Evolutionary conservation across 2,113 vertebrate species (phyloP), one percentile per base, ranked within the genome.

Genomic region (Psittacula cyanocephala): DNA sequence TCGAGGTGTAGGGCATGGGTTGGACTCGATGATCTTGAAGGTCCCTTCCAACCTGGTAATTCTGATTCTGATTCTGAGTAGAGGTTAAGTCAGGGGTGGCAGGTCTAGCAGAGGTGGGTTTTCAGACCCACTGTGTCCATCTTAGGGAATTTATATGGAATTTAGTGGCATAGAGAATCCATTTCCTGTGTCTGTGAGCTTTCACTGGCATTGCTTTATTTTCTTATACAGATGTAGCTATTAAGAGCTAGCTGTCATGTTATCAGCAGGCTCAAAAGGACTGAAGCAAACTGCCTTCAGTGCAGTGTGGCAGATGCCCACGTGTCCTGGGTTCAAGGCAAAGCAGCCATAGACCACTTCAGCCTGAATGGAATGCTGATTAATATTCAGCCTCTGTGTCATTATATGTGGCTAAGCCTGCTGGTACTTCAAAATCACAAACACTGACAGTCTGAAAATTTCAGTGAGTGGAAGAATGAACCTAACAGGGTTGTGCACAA

Each of bases 301-400:
- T 22, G 8, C 18, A 71, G 24, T 17, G 68, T 39, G 53, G 46
- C 87, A 89, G 91, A 87, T 5, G 19, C 35, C 52, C 43, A 16
- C 2, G 18, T 55, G 53, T 33, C 53, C 53, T 55, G 53, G 12
- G 53, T 55, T 55, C 53, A 33, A 20, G 55, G 89, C 57, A 87
- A 79, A 87, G 74, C 63, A 72, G 74, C 22, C 9, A 2, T 47
- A 69, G 65, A 72, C 76, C 63, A 72, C 53, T 59, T 62, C 24
- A 28, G 49, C 20, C 37, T 70, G 74, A 95, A 77, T 4, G 10
- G 85, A 93, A 88, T 0, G 1, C 41, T 95, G 63, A 80, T 89
- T 91, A 87, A 89, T 91, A 94, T 89, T 92, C 86, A 79, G 63
- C 20, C 81, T 90, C 47, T 59, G 72, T 92, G 70, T 84, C 72